Conservation (phyloP, 2,113 vertebrate species). For the Probosciger aterrimus region DNA sequence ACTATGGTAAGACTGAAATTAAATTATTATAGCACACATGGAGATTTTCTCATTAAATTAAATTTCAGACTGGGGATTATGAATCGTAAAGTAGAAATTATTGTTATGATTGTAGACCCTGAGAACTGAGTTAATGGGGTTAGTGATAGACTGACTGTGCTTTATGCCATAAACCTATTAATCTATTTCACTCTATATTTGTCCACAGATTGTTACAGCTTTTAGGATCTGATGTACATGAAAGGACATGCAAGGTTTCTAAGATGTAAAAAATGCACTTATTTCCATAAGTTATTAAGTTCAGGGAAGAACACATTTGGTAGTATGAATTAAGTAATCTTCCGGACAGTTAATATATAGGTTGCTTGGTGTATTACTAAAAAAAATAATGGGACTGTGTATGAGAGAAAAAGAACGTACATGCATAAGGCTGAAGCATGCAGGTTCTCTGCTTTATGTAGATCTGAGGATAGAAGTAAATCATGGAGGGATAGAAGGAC, state of each 20-base stretch:
- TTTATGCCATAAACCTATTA: background rate
- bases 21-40: background rate
- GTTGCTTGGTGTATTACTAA: background rate
- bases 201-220: background rate
- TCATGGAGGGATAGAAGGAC: background rate
- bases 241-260: background rate
- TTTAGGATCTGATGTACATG: background rate
- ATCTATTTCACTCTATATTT: background rate
- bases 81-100: background rate
- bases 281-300: background rate
- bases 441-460: background rate
- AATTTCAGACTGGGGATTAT: background rate
- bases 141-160: background rate
- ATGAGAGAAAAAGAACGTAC: background rate
- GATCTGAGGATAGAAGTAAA: background rate
- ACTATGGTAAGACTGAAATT: constrained; percentile 88
- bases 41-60: background rate
- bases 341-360: background rate
- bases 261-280: background rate
- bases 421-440: background rate
- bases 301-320: background rate
- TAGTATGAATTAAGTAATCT: background rate
- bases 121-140: background rate
- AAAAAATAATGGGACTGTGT: background rate
- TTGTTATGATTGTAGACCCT: background rate